Percentiles rank a stretch among this genome's conserved stretches.
phyloP scores from a whole-genome alignment of 2,888 invertebrate genomes.

The Megamerina dolium region DNA sequence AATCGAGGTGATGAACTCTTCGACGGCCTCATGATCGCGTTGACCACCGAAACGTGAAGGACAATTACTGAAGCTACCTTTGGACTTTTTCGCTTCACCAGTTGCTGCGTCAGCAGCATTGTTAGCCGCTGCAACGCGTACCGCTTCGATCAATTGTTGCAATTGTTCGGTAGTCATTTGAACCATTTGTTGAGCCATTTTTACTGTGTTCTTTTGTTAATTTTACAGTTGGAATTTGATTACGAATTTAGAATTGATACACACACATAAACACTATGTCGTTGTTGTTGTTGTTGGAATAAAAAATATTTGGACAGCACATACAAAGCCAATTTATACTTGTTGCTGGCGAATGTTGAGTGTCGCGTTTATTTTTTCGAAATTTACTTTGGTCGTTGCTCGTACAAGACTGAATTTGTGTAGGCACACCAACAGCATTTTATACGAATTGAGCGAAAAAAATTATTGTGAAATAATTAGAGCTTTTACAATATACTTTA shows the following conservation, averaged over 20 bases:
- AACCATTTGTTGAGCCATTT: conserved; percentile 7
- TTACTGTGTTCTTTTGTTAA: not conserved
- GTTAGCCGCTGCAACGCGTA: conserved; percentile 26
- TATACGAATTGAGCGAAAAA: too few species aligned
- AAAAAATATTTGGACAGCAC: conserved; percentile 3
- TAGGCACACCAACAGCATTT: too few species aligned
- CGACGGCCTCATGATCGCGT: conserved; percentile 41
- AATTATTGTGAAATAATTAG: too few species aligned
- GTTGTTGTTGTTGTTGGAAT: conserved; percentile 1
- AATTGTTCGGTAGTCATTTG: conserved; percentile 43
- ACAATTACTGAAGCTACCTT: conserved; percentile 39
- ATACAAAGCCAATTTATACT: conserved; percentile 12
- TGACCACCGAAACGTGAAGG: conserved; percentile 31
- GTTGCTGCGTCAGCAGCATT: conserved; percentile 15
- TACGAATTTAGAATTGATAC: too few species aligned
- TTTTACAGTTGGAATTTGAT: not conserved
- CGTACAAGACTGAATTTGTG: too few species aligned
- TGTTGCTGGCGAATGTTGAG: conserved; percentile 8
- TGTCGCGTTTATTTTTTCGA: too few species aligned
- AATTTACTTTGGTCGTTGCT: too few species aligned
- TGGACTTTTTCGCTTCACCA: conserved; percentile 21
- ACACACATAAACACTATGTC: too few species aligned
- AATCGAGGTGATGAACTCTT: conserved; percentile 39
- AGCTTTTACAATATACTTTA: too few species aligned
- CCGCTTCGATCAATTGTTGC: conserved; percentile 35